Evolutionary conservation across 2,797 vertebrate species (phyloP).

Genomic region (Okamejei kenojei): DNA sequence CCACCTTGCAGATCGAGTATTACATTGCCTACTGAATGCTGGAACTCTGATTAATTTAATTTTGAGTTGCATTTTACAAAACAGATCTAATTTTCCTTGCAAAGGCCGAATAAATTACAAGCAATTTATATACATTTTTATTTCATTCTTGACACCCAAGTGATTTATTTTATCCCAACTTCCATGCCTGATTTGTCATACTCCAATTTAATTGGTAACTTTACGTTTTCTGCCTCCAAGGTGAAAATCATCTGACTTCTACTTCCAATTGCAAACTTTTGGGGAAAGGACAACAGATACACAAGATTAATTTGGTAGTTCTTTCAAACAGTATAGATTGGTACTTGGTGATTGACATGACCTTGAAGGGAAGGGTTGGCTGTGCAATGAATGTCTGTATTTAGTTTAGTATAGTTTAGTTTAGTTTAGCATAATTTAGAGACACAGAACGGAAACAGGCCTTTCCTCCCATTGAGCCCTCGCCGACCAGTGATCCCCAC

Average conservation of each 20-base stretch:
- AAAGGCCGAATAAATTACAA: neutral
- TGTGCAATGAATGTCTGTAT: too few species aligned
- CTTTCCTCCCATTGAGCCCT: too few species aligned
- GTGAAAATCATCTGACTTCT: neutral
- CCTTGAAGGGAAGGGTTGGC: too few species aligned
- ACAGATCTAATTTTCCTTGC: neutral
- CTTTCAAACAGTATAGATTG: too few species aligned
- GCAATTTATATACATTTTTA: constrained; percentile 18
- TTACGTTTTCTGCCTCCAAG: neutral
- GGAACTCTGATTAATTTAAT: neutral
- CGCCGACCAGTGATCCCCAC: too few species aligned
- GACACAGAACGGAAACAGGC: too few species aligned
- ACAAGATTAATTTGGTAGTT: neutral
- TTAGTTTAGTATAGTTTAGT: too few species aligned
- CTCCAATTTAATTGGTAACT: neutral
- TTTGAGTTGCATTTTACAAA: constrained; percentile 18
- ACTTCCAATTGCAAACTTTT: neutral
- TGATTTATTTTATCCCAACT: neutral
- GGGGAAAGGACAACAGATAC: neutral
- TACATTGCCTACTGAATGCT: neutral
- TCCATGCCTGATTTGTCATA: neutral
- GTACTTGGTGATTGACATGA: too few species aligned
- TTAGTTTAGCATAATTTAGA: too few species aligned
- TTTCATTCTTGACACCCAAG: neutral
- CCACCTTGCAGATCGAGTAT: too few species aligned